phyloP scores from a whole-genome alignment of 2,888 invertebrate species.

The Sphaerophoria rueppellii region DNA sequence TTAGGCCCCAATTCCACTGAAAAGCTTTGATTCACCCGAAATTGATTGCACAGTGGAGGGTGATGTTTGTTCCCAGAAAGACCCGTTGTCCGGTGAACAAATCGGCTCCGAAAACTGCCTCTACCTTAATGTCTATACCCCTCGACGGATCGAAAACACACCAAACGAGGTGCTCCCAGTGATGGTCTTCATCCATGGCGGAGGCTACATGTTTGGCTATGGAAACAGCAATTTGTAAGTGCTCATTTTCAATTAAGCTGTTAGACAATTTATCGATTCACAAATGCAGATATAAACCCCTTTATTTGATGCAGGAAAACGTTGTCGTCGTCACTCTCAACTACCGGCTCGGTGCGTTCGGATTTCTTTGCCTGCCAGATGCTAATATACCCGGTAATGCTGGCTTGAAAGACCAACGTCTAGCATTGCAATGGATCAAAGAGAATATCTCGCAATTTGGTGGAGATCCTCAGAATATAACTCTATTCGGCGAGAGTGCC shows the following conservation, averaged over 20 bases:
- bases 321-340: constrained; percentile 81
- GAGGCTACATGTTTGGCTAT: constrained; percentile 79
- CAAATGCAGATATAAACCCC: constrained; percentile 77
- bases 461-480: constrained; percentile 81
- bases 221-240: constrained; percentile 79
- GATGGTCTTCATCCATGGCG: constrained; percentile 82
- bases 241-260: background rate
- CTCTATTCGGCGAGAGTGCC: constrained; percentile 81
- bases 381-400: constrained; percentile 80
- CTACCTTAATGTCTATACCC: constrained; percentile 80
- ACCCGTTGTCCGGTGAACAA: constrained; percentile 75
- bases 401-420: constrained; percentile 80
- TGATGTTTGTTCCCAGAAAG: constrained; percentile 78
- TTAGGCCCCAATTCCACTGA: constrained; percentile 79
- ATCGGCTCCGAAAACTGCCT: constrained; percentile 80
- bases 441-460: constrained; percentile 82
- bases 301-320: constrained; percentile 79
- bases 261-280: background rate
- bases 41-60: constrained; percentile 80
- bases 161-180: constrained; percentile 77
- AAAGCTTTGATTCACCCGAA: constrained; percentile 76
- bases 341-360: constrained; percentile 80
- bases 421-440: constrained; percentile 83
- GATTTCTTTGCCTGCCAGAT: constrained; percentile 79
- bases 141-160: constrained; percentile 74